Evolutionary conservation across 1,140 invertebrate species (phyloP).

Genomic region (Samia ricini): DNA sequence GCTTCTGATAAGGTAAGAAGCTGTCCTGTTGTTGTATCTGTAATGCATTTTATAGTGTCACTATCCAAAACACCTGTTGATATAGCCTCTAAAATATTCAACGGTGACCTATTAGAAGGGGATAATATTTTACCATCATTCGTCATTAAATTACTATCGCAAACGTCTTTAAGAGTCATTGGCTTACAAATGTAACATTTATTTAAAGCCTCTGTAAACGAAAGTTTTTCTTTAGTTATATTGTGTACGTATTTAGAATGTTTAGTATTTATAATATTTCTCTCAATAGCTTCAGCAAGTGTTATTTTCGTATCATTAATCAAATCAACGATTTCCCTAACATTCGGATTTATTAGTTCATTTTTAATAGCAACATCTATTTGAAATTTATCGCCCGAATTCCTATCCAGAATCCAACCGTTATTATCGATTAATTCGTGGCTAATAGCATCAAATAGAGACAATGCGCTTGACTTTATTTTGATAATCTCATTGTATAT

Average conservation of each 20-base stretch:
- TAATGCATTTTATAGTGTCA: conserved; percentile 88
- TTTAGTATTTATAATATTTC: conserved; percentile 87
- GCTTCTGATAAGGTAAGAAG: conserved; percentile 91
- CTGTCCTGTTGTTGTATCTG: conserved; percentile 87
- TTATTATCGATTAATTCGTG: conserved; percentile 88
- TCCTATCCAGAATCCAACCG: conserved; percentile 89
- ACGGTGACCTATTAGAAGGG: conserved; percentile 84
- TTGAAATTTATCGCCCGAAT: conserved; percentile 88
- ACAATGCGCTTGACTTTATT: conserved; percentile 85
- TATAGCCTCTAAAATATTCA: conserved; percentile 91
- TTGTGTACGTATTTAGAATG: conserved; percentile 88
- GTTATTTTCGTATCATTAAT: conserved; percentile 88
- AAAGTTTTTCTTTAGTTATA: conserved; percentile 84
- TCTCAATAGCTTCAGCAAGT: conserved; percentile 86
- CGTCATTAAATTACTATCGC: conserved; percentile 89
- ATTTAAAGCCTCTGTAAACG: conserved; percentile 88
- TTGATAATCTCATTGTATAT: conserved; percentile 85
- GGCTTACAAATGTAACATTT: conserved; percentile 91
- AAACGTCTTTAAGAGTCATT: conserved; percentile 92
- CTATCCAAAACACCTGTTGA: conserved; percentile 91
- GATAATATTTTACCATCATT: conserved; percentile 88
- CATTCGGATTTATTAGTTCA: conserved; percentile 85
- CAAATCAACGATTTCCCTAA: conserved; percentile 90
- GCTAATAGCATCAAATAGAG: conserved; percentile 88
- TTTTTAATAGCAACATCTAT: conserved; percentile 88